A percentile compares a stretch with the other conserved stretches of the same genome.
Conservation (phyloP, 2,888 invertebrate species). For the Lutraria lutraria region DNA sequence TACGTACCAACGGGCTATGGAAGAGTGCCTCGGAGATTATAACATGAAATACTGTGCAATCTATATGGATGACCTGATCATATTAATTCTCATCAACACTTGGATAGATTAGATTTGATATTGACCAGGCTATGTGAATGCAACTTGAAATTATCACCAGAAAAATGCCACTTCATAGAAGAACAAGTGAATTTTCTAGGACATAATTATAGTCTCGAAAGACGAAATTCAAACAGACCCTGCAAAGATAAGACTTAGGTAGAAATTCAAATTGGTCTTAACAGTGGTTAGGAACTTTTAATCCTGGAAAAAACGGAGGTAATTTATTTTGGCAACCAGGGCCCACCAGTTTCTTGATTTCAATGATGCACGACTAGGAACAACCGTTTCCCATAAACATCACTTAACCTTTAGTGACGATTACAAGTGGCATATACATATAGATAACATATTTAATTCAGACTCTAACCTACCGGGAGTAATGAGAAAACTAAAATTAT, state of each 20-base stretch:
- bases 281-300: no score
- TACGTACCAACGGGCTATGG: background rate
- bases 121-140: background rate
- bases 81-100: background rate
- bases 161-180: background rate
- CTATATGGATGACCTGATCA: background rate
- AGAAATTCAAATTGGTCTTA: no score
- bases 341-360: no score
- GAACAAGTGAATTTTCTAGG: background rate
- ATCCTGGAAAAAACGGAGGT: no score
- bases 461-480: no score
- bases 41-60: background rate
- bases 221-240: constrained; percentile 40
- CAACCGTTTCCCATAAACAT: no score
- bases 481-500: no score
- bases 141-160: background rate
- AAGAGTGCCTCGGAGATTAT: background rate
- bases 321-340: no score
- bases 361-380: no score
- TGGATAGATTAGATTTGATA: background rate
- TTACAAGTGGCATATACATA: no score
- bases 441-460: no score
- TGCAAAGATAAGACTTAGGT: background rate
- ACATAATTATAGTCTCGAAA: constrained; percentile 24
- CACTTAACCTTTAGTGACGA: no score